phyloP scores from a whole-genome alignment of 2,113 vertebrate species.

The Platichthys flesus region DNA sequence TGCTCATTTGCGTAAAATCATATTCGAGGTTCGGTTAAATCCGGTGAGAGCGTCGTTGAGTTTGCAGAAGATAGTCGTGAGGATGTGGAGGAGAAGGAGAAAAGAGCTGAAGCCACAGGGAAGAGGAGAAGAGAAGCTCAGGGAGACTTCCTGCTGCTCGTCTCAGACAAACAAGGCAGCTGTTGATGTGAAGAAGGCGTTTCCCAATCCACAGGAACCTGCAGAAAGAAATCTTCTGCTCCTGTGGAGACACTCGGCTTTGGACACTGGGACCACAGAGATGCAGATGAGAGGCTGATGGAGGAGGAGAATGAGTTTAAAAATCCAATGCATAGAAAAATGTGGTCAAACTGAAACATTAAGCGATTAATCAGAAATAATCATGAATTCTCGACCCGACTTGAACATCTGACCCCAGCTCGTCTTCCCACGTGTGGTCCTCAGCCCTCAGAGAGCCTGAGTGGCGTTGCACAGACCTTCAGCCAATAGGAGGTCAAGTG shows the following conservation, averaged over 20 bases:
- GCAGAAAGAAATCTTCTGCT: no score
- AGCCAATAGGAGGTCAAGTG: slow-evolving; percentile 65
- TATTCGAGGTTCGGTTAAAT: not conserved
- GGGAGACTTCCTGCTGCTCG: not conserved
- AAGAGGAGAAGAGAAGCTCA: not conserved
- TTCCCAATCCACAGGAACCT: no score
- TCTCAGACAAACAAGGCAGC: slow-evolving; percentile 38
- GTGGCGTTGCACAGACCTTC: slow-evolving; percentile 40
- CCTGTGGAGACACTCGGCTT: no score
- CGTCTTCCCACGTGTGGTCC: slow-evolving; percentile 15
- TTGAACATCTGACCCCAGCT: slow-evolving; percentile 10
- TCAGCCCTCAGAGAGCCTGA: slow-evolving; percentile 52
- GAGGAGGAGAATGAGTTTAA: no score
- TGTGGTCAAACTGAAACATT: no score
- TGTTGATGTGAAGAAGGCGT: slow-evolving; percentile 18
- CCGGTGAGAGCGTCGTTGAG: not conserved
- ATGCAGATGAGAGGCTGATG: no score
- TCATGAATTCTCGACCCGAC: no score
- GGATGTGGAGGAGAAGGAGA: not conserved
- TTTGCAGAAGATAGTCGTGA: not conserved
- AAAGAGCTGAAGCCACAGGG: not conserved
- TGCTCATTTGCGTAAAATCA: not conserved
- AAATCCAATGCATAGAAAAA: no score
- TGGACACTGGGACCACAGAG: no score
- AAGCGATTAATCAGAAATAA: no score